Evolutionary conservation across 2,888 invertebrate genomes (phyloP).

Genomic region (Pherbina coryleti): DNA sequence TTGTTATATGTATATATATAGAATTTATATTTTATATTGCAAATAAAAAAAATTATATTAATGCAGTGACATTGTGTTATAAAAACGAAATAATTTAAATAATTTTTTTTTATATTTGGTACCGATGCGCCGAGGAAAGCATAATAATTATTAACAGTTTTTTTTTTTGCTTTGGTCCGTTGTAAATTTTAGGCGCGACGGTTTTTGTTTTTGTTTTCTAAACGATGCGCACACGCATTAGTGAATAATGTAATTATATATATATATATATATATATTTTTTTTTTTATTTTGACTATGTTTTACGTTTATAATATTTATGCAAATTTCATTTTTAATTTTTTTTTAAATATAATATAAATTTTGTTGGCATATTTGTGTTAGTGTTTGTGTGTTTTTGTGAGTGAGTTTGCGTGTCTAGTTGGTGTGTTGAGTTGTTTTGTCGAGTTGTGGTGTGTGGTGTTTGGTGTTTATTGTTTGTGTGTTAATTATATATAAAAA

Average conservation of each 20-base stretch:
- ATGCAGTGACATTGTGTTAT: no score
- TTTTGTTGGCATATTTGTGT: neutral
- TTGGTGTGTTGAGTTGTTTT: no score
- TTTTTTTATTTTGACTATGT: neutral
- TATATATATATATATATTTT: neutral
- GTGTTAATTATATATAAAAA: slow-evolving; percentile 13
- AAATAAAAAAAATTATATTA: neutral
- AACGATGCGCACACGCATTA: no score
- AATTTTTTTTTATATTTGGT: slow-evolving; percentile 1
- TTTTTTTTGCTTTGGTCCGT: no score
- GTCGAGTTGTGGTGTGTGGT: neutral
- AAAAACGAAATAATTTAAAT: neutral
- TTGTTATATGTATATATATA: neutral
- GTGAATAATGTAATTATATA: no score
- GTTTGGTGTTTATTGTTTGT: neutral
- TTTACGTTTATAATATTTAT: neutral
- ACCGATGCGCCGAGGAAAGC: neutral
- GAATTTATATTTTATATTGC: neutral
- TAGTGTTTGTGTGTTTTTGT: no score
- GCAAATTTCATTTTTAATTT: neutral
- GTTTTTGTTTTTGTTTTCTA: no score
- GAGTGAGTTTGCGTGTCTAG: no score
- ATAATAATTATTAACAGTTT: neutral
- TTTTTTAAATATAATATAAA: neutral
- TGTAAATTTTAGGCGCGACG: no score